Base-by-base conservation (phyloP, 2,888 invertebrate genomes). In the Protonemura montana region DNA sequence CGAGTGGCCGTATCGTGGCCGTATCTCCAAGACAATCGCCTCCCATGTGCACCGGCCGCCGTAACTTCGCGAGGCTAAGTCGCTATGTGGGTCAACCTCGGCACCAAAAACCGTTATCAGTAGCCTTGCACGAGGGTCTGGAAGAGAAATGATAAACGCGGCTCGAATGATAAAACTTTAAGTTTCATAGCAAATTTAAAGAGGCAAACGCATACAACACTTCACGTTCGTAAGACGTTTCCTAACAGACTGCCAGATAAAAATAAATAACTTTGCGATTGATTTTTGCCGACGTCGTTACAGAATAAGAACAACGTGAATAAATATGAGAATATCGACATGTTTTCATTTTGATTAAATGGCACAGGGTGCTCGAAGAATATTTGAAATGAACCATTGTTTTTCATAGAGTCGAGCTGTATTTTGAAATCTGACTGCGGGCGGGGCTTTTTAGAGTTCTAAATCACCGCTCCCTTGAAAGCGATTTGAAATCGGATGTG, bases 41-140 rank as follows among this genome's bases (percentile, higher is more conserved):
- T 59, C 59, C 16, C 21, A 2, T 59, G 59, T 59, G 59, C 21
- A 59, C 13, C 16, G 16, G 21, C 16, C 59, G 59, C 10, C 6
- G 59, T 21, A 16, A 21, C 59, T 10, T 59, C 2, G 59, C 59
- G 59, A 2, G 21, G 59, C 59, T 59, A 3, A 59, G 59, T 21
- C 59, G 59, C 59, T 59, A 59, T 59, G 6, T 59, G 59, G 59
- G 59, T 59, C 59, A 59, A 59, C 59, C 59, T 59, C 59, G 59
- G 59, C 59, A 10, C 59, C 59, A 10, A 10, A 21, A 59, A 59
- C 21, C 21, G 16, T 59, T 59, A 59, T 59, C 59, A 59, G 59
- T 13, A 59, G 13, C 21, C 59, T 3, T 7, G 59, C 59, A 59
- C 59, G 59, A 59, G 59, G 59, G 59, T 2, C 59, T 21, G 21